phyloP scores from a whole-genome alignment of 2,797 vertebrate species.

The Myripristis jacobus region DNA sequence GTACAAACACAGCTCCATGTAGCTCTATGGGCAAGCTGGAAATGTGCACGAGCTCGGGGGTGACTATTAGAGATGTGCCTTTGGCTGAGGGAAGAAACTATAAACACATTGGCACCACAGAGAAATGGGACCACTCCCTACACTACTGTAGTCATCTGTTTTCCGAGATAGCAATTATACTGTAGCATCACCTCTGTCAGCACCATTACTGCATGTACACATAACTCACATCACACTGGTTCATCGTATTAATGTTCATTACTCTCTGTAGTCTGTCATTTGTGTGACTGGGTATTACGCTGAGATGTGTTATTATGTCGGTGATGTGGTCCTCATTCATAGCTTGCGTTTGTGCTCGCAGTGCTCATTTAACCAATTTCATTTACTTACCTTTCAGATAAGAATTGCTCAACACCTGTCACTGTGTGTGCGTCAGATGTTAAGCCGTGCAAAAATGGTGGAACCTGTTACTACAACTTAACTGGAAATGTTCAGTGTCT shows the following conservation, averaged over 20 bases:
- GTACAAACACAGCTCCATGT: not conserved
- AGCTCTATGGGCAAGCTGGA: not conserved
- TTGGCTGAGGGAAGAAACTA: constrained; percentile 5
- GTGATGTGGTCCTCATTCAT: not conserved
- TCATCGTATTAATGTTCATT: constrained; percentile 30
- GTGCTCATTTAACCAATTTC: constrained; percentile 10
- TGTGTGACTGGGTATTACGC: constrained; percentile 7
- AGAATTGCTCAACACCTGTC: constrained; percentile 83
- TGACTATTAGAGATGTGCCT: constrained; percentile 2
- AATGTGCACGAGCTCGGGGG: not conserved
- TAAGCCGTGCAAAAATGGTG: constrained; percentile 82
- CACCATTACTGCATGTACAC: constrained; percentile 32
- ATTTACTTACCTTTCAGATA: constrained; percentile 75
- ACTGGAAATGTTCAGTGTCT: constrained; percentile 74
- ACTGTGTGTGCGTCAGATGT: constrained; percentile 76
- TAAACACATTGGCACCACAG: not conserved
- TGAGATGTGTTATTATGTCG: constrained; percentile 28
- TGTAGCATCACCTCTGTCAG: constrained; percentile 17
- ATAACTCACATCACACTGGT: constrained; percentile 6
- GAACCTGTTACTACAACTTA: constrained; percentile 73
- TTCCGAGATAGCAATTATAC: constrained; percentile 1
- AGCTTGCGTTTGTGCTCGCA: constrained; percentile 11
- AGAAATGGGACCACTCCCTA: not conserved
- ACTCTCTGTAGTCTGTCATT: constrained; percentile 35
- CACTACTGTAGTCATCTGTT: not conserved